phyloP scores from a whole-genome alignment of 2,888 invertebrate species.

The Archaeoteleia sp. region DNA sequence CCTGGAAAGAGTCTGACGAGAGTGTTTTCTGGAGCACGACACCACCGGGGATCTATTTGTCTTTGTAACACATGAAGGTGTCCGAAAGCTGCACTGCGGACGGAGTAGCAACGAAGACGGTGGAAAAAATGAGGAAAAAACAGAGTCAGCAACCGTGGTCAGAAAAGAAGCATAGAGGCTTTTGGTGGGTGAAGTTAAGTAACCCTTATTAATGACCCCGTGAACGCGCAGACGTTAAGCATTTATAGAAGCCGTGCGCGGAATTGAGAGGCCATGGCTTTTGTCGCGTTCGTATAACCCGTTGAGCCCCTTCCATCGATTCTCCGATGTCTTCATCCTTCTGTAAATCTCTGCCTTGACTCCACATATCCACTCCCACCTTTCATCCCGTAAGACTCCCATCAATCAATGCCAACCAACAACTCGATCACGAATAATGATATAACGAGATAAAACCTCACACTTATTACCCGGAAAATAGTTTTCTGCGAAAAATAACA shows the following conservation, averaged over 20 bases:
- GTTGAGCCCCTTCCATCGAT: conserved; percentile 59
- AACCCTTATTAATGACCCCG: conserved; percentile 57
- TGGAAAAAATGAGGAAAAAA: conserved; percentile 39
- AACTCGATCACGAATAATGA: conserved; percentile 32
- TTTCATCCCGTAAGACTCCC: conserved; percentile 15
- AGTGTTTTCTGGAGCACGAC: conserved; percentile 60
- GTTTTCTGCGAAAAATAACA: conserved; percentile 7
- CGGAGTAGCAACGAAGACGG: conserved; percentile 19
- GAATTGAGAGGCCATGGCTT: conserved; percentile 26
- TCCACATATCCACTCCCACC: conserved; percentile 1
- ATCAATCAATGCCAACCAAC: conserved; percentile 30
- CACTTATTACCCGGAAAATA: conserved; percentile 20
- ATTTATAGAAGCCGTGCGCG: conserved; percentile 37
- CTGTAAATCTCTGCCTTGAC: conserved; percentile 24
- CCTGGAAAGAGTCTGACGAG: conserved; percentile 31
- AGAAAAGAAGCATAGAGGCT: not conserved
- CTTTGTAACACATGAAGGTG: conserved; percentile 58
- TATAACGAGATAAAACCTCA: conserved; percentile 32
- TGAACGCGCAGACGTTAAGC: conserved; percentile 37
- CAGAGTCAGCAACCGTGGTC: conserved; percentile 26
- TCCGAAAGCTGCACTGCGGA: conserved; percentile 38
- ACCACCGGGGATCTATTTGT: conserved; percentile 61
- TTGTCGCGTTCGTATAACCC: conserved; percentile 22
- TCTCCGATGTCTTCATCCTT: conserved; percentile 35
- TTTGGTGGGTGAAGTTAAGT: conserved; percentile 29